Evolutionary conservation across 2,888 invertebrate species (phyloP).

Genomic region (Cancer borealis): DNA sequence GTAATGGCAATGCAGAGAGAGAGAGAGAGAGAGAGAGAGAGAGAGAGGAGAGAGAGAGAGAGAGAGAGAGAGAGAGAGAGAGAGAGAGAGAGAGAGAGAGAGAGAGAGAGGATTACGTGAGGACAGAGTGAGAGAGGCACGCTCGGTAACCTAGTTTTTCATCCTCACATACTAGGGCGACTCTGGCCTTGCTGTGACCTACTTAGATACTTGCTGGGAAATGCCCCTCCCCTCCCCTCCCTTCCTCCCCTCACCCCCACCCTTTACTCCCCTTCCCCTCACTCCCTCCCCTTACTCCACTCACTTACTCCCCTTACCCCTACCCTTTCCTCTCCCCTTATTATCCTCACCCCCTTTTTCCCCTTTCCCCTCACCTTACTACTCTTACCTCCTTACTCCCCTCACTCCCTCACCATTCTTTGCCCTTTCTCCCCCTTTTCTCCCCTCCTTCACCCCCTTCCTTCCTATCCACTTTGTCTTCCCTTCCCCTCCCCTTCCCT

Average conservation of each 20-base stretch:
- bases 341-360: not conserved
- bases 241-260: not conserved
- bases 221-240: not conserved
- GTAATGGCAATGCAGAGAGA: no score
- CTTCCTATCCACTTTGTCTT: not conserved
- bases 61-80: not conserved
- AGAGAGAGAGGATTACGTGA: not conserved
- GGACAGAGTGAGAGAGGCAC: not conserved
- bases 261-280: not conserved
- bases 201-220: not conserved
- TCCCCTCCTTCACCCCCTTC: not conserved
- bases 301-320: slow-evolving; percentile 17
- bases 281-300: slow-evolving; percentile 48
- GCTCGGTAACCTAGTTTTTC: not conserved
- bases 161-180: not conserved
- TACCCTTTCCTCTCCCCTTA: no score
- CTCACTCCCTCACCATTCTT: not conserved
- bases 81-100: not conserved
- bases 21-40: no score
- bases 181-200: not conserved
- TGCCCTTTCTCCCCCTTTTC: not conserved
- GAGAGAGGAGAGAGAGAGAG: no score
- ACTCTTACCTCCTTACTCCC: slow-evolving; percentile 47
- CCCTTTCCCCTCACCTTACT: slow-evolving; percentile 4
- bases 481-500: not conserved